phyloP scores from a whole-genome alignment of 2,888 invertebrate genomes.

The Thelaira solivaga region DNA sequence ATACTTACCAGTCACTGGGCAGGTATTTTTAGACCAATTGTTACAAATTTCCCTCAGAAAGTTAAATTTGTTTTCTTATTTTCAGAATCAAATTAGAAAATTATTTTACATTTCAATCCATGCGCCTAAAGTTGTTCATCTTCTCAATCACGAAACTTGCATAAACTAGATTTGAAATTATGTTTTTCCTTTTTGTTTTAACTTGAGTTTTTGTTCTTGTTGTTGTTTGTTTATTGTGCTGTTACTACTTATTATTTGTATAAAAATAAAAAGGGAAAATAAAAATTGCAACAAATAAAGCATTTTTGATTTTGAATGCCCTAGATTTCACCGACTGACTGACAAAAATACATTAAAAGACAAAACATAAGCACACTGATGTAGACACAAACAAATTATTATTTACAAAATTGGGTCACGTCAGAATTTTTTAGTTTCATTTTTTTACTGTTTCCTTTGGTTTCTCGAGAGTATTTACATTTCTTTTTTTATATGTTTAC shows the following conservation, averaged over 20 bases:
- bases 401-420: slow-evolving; percentile 48
- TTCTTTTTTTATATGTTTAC: slow-evolving; percentile 1
- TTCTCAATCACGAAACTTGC: background rate
- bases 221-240: slow-evolving; percentile 9
- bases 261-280: too few relatives aligned
- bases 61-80: too few relatives aligned
- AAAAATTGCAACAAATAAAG: slow-evolving; percentile 45
- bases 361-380: background rate
- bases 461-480: slow-evolving; percentile 21
- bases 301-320: slow-evolving; percentile 50
- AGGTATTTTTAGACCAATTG: too few relatives aligned
- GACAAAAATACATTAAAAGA: slow-evolving; percentile 15
- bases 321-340: slow-evolving; percentile 43
- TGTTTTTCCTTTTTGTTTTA: slow-evolving; percentile 9
- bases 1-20: too few relatives aligned
- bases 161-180: slow-evolving; percentile 34
- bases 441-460: background rate
- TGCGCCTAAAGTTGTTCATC: background rate
- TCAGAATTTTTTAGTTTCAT: slow-evolving; percentile 36
- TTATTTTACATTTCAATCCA: background rate
- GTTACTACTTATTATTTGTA: slow-evolving; percentile 7
- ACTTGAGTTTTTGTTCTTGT: background rate
- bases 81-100: background rate
- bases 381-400: slow-evolving; percentile 23
- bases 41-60: too few relatives aligned